Conservation (phyloP, 2,797 vertebrate genomes). For the Diceros bicornis region DNA sequence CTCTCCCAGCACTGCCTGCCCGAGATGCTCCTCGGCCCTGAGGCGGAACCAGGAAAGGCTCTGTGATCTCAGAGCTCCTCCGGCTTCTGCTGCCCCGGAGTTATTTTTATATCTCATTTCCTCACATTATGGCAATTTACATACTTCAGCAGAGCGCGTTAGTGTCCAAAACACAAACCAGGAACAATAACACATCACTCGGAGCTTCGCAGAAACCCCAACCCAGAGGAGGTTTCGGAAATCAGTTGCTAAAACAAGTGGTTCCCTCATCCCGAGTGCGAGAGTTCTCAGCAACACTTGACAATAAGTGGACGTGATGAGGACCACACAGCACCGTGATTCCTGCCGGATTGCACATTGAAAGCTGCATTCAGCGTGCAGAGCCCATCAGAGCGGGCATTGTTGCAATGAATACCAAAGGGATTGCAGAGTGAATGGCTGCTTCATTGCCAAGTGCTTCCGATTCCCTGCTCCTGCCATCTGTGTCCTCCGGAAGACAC, state of each 20-base stretch:
- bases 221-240: conserved; percentile 88
- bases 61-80: conserved; percentile 70
- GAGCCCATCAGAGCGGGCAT: conserved; percentile 91
- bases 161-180: conserved; percentile 88
- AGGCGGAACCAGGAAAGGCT: conserved; percentile 53
- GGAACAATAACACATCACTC: conserved; percentile 88
- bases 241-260: conserved; percentile 89
- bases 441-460: conserved; percentile 90
- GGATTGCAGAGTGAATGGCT: conserved; percentile 90
- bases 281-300: conserved; percentile 90
- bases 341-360: conserved; percentile 91
- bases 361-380: conserved; percentile 90
- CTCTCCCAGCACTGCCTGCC: background rate
- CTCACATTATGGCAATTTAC: conserved; percentile 89
- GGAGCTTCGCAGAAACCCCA: conserved; percentile 83
- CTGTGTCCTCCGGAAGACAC: conserved; percentile 88
- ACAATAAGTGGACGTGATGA: conserved; percentile 92
- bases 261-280: conserved; percentile 89
- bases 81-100: conserved; percentile 69
- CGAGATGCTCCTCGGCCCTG: background rate
- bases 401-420: conserved; percentile 91
- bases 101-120: conserved; percentile 91
- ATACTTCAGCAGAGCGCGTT: conserved; percentile 89
- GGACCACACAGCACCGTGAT: conserved; percentile 86
- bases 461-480: conserved; percentile 90